These are phyloP conservation scores for Caenorhabditis wallacei DNA, from an alignment of 2,888 invertebrate species.

Conservation along the genomic window DNA sequence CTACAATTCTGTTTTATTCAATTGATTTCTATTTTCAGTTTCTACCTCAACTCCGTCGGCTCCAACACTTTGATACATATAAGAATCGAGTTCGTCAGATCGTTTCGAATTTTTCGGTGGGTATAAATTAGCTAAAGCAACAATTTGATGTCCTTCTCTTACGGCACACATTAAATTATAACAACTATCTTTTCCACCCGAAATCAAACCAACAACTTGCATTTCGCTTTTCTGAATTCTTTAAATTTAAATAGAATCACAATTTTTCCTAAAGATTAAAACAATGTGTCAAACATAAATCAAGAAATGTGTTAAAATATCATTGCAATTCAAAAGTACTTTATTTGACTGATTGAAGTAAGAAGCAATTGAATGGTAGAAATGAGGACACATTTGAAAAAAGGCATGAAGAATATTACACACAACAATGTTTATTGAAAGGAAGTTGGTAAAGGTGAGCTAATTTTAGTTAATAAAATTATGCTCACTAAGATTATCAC, in stretches of 20 bases:
- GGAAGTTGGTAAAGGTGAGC: constrained; percentile 21
- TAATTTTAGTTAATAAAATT: constrained; percentile 34
- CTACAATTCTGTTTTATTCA: constrained; percentile 81
- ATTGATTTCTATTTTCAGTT: not conserved
- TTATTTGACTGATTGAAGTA: constrained; percentile 21
- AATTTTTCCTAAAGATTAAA: not conserved
- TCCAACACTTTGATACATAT: constrained; percentile 99
- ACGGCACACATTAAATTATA: constrained; percentile 93
- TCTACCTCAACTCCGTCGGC: constrained; percentile 91
- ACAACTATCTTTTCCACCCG: constrained; percentile 99
- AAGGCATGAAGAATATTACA: constrained; percentile 8
- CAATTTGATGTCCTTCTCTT: constrained; percentile 94
- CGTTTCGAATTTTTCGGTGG: constrained; percentile 89
- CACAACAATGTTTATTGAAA: not conserved
- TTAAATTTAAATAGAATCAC: not conserved
- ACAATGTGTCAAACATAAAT: not conserved
- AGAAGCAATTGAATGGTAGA: constrained; percentile 13
- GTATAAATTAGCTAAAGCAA: constrained; percentile 95
- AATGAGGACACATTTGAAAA: constrained; percentile 5
- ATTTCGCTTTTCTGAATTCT: constrained; percentile 58
- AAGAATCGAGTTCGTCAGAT: constrained; percentile 91
- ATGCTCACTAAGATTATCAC: constrained; percentile 58
- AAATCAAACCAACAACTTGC: constrained; percentile 84
- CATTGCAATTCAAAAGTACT: not conserved
- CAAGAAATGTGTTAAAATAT: not conserved